Percentiles rank a stretch among this genome's conserved stretches.
These are phyloP conservation scores for Orbicella faveolata DNA, from an alignment of 64 coral and sea anemone species.

Conservation along the genomic window DNA sequence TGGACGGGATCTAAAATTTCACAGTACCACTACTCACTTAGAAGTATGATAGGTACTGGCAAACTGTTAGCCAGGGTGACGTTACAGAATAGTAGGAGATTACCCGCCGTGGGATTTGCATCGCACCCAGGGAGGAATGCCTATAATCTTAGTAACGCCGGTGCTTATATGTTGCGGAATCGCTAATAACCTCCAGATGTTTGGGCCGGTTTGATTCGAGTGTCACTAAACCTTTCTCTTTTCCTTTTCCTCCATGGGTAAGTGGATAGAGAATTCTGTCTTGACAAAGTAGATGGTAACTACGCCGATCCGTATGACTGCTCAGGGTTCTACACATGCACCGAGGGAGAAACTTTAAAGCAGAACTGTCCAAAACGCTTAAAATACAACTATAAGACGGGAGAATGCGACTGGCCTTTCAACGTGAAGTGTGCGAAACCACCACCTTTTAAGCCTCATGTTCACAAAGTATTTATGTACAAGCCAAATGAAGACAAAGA, in stretches of 20 bases:
- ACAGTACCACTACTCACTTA: too few relatives aligned
- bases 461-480: background rate
- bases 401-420: conserved; percentile 33
- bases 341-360: background rate
- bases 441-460: background rate
- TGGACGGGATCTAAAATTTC: too few relatives aligned
- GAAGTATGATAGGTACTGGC: too few relatives aligned
- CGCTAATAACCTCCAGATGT: too few relatives aligned
- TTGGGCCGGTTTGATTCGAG: background rate
- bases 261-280: conserved; percentile 21
- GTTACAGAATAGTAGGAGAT: too few relatives aligned
- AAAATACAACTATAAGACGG: conserved; percentile 30
- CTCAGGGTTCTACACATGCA: conserved; percentile 11
- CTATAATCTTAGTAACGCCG: too few relatives aligned
- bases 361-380: conserved; percentile 28
- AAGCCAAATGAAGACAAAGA: background rate
- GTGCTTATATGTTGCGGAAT: too few relatives aligned
- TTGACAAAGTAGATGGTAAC: conserved; percentile 1
- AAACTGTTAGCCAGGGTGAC: too few relatives aligned
- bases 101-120: too few relatives aligned
- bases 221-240: background rate
- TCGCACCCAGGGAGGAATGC: too few relatives aligned
- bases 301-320: conserved; percentile 41
- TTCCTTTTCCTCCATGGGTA: background rate
- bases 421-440: conserved; percentile 15